These are phyloP conservation scores for Scomber scombrus DNA, from an alignment of 2,113 vertebrate species.

Conservation along the genomic window DNA sequence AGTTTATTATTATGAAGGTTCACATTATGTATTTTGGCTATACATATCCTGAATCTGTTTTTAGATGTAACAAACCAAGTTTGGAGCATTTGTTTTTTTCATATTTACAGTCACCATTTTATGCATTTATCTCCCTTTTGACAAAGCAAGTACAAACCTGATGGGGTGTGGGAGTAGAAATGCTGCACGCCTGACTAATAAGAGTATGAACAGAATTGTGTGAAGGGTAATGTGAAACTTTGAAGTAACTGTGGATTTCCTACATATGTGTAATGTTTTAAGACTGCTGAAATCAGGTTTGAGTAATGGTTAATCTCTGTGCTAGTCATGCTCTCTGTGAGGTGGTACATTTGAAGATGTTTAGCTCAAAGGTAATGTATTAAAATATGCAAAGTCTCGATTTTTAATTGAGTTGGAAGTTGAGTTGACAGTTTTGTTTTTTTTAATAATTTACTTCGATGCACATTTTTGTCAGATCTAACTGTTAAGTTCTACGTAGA, in stretches of 20 bases:
- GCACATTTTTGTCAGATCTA: background rate
- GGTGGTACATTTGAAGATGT: background rate
- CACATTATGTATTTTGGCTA: no score
- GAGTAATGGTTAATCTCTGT: slow-evolving; percentile 47
- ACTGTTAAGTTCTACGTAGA: background rate
- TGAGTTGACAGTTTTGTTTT: no score
- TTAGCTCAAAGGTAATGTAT: background rate
- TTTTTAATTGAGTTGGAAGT: background rate
- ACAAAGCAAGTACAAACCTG: slow-evolving; percentile 2
- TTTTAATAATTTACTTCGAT: background rate
- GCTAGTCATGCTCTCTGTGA: background rate
- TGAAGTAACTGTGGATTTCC: background rate
- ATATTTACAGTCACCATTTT: background rate
- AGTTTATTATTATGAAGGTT: background rate
- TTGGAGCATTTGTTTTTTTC: background rate
- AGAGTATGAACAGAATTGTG: background rate
- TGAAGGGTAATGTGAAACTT: background rate
- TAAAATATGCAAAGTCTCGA: background rate
- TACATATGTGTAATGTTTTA: background rate
- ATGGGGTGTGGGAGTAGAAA: background rate
- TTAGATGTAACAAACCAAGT: background rate
- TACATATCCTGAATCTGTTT: background rate
- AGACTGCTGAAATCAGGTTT: background rate
- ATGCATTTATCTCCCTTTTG: background rate
- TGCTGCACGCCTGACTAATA: background rate